Evolutionary conservation across 2,113 vertebrate species (phyloP).

Genomic region (Siphamia tubifer): DNA sequence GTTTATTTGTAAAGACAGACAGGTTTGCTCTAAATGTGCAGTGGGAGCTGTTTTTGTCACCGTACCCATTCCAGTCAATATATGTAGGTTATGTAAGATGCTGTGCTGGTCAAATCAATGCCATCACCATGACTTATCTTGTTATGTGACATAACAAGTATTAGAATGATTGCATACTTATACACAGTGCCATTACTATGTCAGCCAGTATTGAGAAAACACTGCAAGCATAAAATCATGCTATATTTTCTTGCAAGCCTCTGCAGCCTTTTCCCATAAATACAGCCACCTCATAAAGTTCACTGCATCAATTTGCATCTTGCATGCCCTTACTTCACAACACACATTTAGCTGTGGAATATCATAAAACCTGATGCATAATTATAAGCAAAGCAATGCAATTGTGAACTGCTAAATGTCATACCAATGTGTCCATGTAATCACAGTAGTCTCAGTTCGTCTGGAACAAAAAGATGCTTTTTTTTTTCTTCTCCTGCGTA

Average conservation of each 20-base stretch:
- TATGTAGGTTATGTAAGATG: not conserved
- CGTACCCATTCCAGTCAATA: not conserved
- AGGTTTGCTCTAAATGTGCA: too few relatives aligned
- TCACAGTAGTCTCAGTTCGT: not conserved
- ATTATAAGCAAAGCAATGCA: not conserved
- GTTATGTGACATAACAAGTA: slow-evolving; percentile 1
- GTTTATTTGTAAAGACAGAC: too few relatives aligned
- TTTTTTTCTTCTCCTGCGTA: not conserved
- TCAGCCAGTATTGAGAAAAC: slow-evolving; percentile 2
- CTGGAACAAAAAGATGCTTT: not conserved
- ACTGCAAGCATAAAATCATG: slow-evolving; percentile 17
- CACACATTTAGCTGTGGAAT: slow-evolving; percentile 1
- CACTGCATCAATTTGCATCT: slow-evolving; percentile 32
- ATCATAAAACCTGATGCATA: slow-evolving; percentile 11
- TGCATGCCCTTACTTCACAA: slow-evolving; percentile 2
- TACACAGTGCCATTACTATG: not conserved
- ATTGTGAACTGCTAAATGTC: not conserved
- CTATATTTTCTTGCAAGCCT: slow-evolving; percentile 19
- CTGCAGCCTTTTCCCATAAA: slow-evolving; percentile 44
- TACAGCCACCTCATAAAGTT: slow-evolving; percentile 40
- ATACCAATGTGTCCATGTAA: slow-evolving; percentile 11
- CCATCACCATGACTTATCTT: slow-evolving; percentile 1
- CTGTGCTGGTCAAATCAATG: not conserved
- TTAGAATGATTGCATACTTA: slow-evolving; percentile 15
- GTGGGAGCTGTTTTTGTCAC: not conserved